Conservation (phyloP, 2,113 vertebrate genomes). For the Hucho hucho region DNA sequence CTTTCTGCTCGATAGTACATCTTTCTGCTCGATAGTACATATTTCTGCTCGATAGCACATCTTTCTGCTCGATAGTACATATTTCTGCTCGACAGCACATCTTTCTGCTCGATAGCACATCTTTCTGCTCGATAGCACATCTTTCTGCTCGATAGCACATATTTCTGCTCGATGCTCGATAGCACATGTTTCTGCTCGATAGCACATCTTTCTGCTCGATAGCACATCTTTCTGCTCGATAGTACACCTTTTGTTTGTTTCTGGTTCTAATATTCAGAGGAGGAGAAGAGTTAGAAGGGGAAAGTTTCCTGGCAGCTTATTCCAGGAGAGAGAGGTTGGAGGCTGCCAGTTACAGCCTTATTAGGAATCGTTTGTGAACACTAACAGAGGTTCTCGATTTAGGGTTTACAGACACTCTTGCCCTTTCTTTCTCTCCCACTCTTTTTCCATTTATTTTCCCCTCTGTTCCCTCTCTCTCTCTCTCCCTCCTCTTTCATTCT, state of each 20-base stretch:
- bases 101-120: too few species aligned
- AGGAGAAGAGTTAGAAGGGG: conserved; percentile 53
- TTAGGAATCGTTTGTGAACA: conserved; percentile 74
- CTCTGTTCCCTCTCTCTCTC: conserved; percentile 23
- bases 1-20: conserved; percentile 7
- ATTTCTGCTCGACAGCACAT: too few species aligned
- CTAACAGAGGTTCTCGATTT: conserved; percentile 57
- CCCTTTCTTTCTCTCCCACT: conserved; percentile 21
- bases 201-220: too few species aligned
- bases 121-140: too few species aligned
- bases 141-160: too few species aligned
- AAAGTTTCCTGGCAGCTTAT: conserved; percentile 75
- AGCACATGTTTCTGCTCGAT: too few species aligned
- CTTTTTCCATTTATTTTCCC: conserved; percentile 8
- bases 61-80: too few species aligned
- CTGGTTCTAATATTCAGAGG: conserved; percentile 55
- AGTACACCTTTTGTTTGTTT: conserved; percentile 61
- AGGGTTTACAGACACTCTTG: conserved; percentile 51
- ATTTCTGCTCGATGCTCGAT: too few species aligned
- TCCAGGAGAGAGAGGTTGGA: conserved; percentile 46
- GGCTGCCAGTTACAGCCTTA: conserved; percentile 75
- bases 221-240: too few species aligned
- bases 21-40: too few species aligned
- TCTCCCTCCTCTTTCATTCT: neutral
- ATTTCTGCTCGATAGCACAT: too few species aligned